Evolutionary conservation across 2,888 invertebrate genomes (phyloP).

Genomic region (Acanthosoma haemorrhoidale): DNA sequence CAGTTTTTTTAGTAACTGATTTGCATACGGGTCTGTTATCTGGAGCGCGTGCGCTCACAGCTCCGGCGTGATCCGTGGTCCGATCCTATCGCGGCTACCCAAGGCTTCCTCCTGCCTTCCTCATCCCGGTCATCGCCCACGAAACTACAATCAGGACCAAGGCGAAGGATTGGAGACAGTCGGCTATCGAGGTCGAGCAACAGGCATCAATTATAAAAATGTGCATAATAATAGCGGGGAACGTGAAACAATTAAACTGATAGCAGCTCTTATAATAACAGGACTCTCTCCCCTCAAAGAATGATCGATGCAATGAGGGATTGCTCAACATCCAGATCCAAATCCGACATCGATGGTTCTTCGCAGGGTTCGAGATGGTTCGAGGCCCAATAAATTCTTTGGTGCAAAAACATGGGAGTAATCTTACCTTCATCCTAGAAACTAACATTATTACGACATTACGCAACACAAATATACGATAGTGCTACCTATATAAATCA

Average conservation of each 20-base stretch:
- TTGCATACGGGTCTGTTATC: background rate
- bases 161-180: background rate
- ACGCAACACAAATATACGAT: too few relatives aligned
- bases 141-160: conserved; percentile 20
- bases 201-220: background rate
- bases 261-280: background rate
- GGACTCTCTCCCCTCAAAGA: background rate
- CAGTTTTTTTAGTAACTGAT: background rate
- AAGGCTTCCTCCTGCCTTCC: background rate
- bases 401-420: too few relatives aligned
- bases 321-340: too few relatives aligned
- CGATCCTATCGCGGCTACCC: conserved; percentile 3
- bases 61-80: background rate
- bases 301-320: too few relatives aligned
- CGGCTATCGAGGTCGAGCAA: background rate
- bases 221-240: background rate
- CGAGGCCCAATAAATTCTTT: too few relatives aligned
- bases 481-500: too few relatives aligned
- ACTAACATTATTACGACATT: too few relatives aligned
- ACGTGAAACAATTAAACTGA: background rate
- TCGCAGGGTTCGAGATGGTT: too few relatives aligned
- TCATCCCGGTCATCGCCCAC: background rate
- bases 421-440: too few relatives aligned
- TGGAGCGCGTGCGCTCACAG: background rate
- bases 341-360: too few relatives aligned